Evolutionary conservation across 1,140 invertebrate genomes (phyloP), one percentile per base, ranked within the genome.

Genomic region (Formica selysi): DNA sequence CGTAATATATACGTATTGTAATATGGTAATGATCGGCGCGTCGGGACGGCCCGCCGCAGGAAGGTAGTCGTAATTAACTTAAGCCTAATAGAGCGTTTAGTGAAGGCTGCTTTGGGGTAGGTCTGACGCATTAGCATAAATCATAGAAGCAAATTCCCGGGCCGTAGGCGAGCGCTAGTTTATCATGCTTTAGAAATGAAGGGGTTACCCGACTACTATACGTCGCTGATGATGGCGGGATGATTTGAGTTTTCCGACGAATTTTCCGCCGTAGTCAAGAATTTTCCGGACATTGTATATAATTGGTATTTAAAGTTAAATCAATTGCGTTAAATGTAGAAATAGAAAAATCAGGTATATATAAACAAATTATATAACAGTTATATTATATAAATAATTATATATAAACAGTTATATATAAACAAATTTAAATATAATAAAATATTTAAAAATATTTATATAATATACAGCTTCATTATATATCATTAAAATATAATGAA

Each of bases 41-140:
- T 80, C 51, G 70, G 81, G 19, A 57, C 85, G 26, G 22, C 81
- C 87, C 85, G 36, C 68, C 67, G 84, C 73, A 83, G 78, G 62
- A 90, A 84, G 86, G 81, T 90, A 90, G 89, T 89, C 90, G 87
- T 92, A 92, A 92, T 92, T 92, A 92, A 92, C 90, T 92, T 92
- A 92, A 90, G 85, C 90, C 87, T 92, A 92, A 92, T 92, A 92
- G 91, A 92, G 91, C 91, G 85, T 91, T 92, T 92, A 92, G 91
- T 87, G 54, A 70, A 79, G 57, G 74, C 79, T 85, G 85, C 71
- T 89, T 91, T 91, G 79, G 87, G 90, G 90, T 87, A 87, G 86
- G 87, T 91, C 90, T 86, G 80, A 79, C 85, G 89, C 86, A 92
- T 92, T 92, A 92, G 89, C 91, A 92, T 92, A 92, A 92, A 92